Evolutionary conservation across 2,888 invertebrate species (phyloP), one percentile per base, ranked within the genome.

Genomic region (Latrodectus hesperus): DNA sequence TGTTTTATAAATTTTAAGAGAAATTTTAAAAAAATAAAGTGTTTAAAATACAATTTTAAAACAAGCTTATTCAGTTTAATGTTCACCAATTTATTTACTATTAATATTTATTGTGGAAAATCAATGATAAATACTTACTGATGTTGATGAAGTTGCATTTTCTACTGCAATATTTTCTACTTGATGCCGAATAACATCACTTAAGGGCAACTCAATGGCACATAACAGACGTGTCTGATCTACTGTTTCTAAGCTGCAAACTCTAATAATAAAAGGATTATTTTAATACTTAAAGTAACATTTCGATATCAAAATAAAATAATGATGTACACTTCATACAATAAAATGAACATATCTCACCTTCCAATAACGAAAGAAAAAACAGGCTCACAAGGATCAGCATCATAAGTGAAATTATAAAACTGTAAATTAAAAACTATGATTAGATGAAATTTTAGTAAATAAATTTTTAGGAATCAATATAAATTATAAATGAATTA

Each of bases 171-270:
- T 83, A 81, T 84, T 77, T 80, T 88, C 88, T 79, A 80, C 80
- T 65, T 84, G 88, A 76, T 84, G 83, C 64, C 88, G 75, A 75
- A 88, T 84, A 70, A 88, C 88, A 88, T 88, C 88, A 75, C 84
- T 83, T 22, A 88, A 76, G 74, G 88, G 88, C 84, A 88, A 80
- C 71, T 88, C 88, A 78, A 88, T 80, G 77, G 88, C 84, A 84
- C 88, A 88, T 70, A 88, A 79, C 22, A 88, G 84, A 53, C 79
- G 81, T 83, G 82, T 88, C 67, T 88, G 84, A 68, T 88, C 88
- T 72, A 88, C 88, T 76, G 88, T 88, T 80, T 88, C 88, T 84
- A 88, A 84, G 71, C 88, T 88, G 78, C 88, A 88, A 79, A 84
- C 88, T 84, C 88, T 88, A 64, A 26, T 6, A 64, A 16, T 60